Conservation (phyloP, 2,113 vertebrate genomes). For the Psittacus erithacus region DNA sequence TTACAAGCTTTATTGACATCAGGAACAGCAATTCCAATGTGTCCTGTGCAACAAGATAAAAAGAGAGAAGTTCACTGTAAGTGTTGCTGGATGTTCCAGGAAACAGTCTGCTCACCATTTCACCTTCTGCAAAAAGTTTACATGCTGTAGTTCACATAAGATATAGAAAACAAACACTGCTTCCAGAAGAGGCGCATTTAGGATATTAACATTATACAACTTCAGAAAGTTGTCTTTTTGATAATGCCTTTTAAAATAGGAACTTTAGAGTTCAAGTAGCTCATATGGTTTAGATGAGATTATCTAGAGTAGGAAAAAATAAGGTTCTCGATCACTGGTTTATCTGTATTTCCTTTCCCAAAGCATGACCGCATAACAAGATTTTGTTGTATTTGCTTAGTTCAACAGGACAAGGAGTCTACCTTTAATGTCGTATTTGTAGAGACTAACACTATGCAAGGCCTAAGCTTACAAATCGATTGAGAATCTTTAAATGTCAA, state of each 20-base stretch:
- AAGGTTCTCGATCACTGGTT: neutral
- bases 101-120: neutral
- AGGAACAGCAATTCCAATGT: constrained; percentile 96
- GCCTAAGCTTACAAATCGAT: neutral
- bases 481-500: constrained; percentile 50
- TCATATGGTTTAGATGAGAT: neutral
- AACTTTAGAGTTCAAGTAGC: neutral
- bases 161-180: neutral
- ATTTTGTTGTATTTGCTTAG: neutral
- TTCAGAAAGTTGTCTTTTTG: neutral
- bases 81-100: neutral
- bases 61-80: neutral
- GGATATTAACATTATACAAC: neutral
- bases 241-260: neutral
- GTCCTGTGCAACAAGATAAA: constrained; percentile 77
- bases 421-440: neutral
- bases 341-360: neutral
- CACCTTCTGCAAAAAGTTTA: neutral
- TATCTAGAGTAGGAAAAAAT: neutral
- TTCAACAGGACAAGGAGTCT: neutral
- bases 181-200: neutral
- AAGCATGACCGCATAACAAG: neutral
- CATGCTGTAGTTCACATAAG: neutral
- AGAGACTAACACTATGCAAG: neutral
- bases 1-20: constrained; percentile 92